phyloP scores from a whole-genome alignment of 2,888 invertebrate species.

The Clunio marinus region DNA sequence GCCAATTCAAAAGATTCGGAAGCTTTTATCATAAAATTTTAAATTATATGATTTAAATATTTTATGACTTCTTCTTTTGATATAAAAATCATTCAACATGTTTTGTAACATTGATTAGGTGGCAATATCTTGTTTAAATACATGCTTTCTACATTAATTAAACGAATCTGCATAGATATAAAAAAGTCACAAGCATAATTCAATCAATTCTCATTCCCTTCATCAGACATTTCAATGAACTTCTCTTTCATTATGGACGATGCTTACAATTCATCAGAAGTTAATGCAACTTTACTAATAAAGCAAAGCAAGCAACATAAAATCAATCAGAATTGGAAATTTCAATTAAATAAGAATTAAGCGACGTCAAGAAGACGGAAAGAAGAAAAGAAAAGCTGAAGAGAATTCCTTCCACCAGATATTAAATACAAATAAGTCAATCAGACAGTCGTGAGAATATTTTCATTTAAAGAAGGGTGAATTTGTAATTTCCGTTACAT shows the following conservation, averaged over 20 bases:
- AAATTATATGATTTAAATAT: too few relatives aligned
- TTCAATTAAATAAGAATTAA: conserved; percentile 20
- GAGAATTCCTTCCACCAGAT: neutral
- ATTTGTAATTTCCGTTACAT: too few relatives aligned
- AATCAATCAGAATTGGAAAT: neutral
- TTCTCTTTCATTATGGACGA: neutral
- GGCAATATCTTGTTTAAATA: too few relatives aligned
- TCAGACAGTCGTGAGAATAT: conserved; percentile 35
- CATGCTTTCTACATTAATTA: too few relatives aligned
- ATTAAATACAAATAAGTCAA: conserved; percentile 38
- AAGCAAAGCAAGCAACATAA: too few relatives aligned
- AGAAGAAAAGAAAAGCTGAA: conserved; percentile 9
- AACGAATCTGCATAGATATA: too few relatives aligned
- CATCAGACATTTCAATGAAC: neutral
- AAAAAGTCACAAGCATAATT: conserved; percentile 5
- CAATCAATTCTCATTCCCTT: neutral
- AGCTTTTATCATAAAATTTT: too few relatives aligned
- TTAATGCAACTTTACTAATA: neutral
- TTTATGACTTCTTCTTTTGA: too few relatives aligned
- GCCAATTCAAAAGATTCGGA: too few relatives aligned
- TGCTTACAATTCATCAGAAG: conserved; percentile 14
- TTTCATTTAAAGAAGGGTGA: neutral
- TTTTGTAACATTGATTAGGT: too few relatives aligned
- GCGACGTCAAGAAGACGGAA: neutral
- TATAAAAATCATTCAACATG: too few relatives aligned